Evolutionary conservation across 2,888 invertebrate species (phyloP).

Genomic region (Yponomeuta evonymella): DNA sequence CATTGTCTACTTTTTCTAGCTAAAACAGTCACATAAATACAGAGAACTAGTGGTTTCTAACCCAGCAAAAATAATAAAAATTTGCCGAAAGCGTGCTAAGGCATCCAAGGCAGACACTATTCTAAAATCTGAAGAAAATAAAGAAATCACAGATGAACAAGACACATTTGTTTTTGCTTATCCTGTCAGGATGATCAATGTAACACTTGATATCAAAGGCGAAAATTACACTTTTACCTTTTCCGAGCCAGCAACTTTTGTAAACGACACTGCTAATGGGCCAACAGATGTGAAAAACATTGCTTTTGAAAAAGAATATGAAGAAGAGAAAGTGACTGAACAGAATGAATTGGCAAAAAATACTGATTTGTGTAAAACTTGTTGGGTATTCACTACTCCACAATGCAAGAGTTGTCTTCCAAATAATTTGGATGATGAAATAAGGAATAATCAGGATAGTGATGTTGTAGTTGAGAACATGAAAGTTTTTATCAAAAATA

Average conservation of each 20-base stretch:
- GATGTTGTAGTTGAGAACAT: not conserved
- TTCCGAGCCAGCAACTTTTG: conserved; percentile 25
- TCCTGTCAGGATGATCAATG: conserved; percentile 4
- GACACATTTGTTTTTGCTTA: not conserved
- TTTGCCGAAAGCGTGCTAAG: conserved; percentile 26
- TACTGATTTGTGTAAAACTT: conserved; percentile 24
- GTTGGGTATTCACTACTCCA: conserved; percentile 34
- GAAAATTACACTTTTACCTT: conserved; percentile 30
- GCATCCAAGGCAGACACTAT: not conserved
- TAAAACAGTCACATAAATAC: conserved; percentile 47
- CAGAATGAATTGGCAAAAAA: not conserved
- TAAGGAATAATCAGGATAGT: not conserved
- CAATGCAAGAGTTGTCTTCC: conserved; percentile 27
- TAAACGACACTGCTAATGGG: conserved; percentile 11
- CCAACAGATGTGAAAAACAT: not conserved
- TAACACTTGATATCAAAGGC: conserved; percentile 21
- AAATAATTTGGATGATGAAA: not conserved
- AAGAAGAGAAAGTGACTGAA: not conserved
- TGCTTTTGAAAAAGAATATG: not conserved
- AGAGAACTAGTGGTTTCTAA: conserved; percentile 41
- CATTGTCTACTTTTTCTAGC: conserved; percentile 6
- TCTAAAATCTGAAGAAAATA: not conserved
- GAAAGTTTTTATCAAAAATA: not conserved
- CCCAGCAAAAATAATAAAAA: conserved; percentile 33
- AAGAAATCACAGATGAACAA: not conserved